These are phyloP conservation scores for Hyles lineata DNA, from an alignment of 2,888 invertebrate species.

Conservation along the genomic window DNA sequence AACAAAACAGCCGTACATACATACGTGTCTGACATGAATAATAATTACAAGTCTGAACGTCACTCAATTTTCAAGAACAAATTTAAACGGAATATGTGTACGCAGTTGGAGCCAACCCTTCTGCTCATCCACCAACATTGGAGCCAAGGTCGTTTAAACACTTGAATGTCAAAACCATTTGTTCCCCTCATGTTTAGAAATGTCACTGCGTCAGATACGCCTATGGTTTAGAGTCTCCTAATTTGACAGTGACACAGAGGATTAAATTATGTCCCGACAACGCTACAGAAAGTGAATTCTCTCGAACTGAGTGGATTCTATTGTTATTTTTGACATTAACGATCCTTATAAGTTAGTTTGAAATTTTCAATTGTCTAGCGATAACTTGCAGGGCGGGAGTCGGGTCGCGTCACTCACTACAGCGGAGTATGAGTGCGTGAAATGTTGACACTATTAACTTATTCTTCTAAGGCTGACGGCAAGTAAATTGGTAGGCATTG, in stretches of 20 bases:
- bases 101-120: conserved; percentile 70
- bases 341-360: conserved; percentile 43
- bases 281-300: conserved; percentile 68
- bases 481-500: conserved; percentile 39
- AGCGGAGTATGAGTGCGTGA: conserved; percentile 9
- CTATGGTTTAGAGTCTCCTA: conserved; percentile 78
- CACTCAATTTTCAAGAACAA: conserved; percentile 56
- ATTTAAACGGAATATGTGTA: conserved; percentile 55
- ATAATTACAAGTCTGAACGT: conserved; percentile 57
- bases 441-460: conserved; percentile 43
- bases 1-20: conserved; percentile 29
- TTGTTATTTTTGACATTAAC: conserved; percentile 51
- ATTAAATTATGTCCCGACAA: conserved; percentile 77
- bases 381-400: conserved; percentile 1
- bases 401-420: background rate
- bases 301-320: conserved; percentile 60
- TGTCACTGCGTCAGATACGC: conserved; percentile 79
- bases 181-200: conserved; percentile 80
- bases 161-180: conserved; percentile 81
- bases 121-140: conserved; percentile 59
- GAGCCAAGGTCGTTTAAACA: conserved; percentile 75
- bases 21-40: conserved; percentile 36
- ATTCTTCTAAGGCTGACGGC: conserved; percentile 38
- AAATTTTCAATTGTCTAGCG: conserved; percentile 24
- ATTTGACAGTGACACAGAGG: conserved; percentile 81